Evolutionary conservation across 1,140 invertebrate species (phyloP).

Genomic region (Scaptomyza hsui): DNA sequence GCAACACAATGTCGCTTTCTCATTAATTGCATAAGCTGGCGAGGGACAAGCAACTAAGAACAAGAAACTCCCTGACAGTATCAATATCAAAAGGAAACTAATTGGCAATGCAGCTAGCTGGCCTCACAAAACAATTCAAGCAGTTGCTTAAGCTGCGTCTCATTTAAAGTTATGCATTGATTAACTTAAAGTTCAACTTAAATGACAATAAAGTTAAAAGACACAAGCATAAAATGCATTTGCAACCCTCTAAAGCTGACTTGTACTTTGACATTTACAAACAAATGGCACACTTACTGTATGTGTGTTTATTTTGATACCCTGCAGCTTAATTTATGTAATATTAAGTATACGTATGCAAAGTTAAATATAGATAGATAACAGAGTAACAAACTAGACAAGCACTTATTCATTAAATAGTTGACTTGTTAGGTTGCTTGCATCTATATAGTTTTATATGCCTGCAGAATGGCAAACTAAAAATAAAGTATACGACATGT

Average conservation of each 20-base stretch:
- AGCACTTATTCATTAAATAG: not conserved
- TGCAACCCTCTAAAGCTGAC: not conserved
- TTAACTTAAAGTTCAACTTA: not conserved
- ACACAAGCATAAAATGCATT: not conserved
- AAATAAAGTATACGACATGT: slow-evolving; percentile 35
- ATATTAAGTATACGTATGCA: not conserved
- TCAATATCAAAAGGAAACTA: not conserved
- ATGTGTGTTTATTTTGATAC: not conserved
- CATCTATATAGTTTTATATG: slow-evolving; percentile 3
- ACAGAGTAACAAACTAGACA: not conserved
- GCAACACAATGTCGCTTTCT: slow-evolving; percentile 4
- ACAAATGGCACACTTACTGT: not conserved
- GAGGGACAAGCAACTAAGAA: not conserved
- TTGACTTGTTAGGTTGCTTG: not conserved
- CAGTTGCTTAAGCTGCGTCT: too few relatives aligned
- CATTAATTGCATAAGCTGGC: slow-evolving; percentile 29
- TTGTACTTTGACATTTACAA: not conserved
- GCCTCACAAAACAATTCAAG: too few relatives aligned
- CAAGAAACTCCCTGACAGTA: slow-evolving; percentile 3
- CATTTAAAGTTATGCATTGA: too few relatives aligned
- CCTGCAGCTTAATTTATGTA: not conserved
- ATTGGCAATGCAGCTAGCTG: slow-evolving; percentile 6
- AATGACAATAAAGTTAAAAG: too few relatives aligned
- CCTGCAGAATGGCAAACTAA: slow-evolving; percentile 3
- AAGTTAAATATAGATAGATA: not conserved